Base-by-base conservation (phyloP, 1,140 invertebrate species). In the Neuroterus valhalla region DNA sequence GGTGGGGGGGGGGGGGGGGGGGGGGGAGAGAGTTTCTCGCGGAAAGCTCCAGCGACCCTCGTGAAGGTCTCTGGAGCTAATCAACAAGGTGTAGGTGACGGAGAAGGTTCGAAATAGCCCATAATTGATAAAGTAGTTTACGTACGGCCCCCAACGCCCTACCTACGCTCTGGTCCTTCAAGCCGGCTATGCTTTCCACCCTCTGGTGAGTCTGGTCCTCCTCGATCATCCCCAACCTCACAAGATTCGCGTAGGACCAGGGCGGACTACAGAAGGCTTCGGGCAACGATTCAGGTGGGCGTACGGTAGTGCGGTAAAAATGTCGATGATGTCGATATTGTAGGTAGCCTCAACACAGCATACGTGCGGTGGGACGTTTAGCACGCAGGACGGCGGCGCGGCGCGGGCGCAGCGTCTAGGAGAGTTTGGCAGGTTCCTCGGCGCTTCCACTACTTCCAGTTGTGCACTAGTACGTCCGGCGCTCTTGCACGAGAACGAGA, bases 381-480 rank as follows among this genome's bases (percentile, higher is more conserved):
- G 74, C 72, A 82, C 73, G 71, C 77, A 69, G 76, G 78, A 77
- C 75, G 72, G 78, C 71, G 80, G 77, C 77, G 75, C 55, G 75
- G 79, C 78, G 74, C 75, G 70, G 80, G 77, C 77, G 75, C 55
- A 76, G 79, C 78, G 74, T 77, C 73, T 77, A 78, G 75, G 76
- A 77, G 74, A 81, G 79, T 69, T 74, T 75, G 80, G 77, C 83
- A 82, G 83, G 80, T 74, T 81, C 77, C 80, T 62, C 55, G 79
- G 72, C 79, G 84, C 82, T 83, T 72, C 85, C 79, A 82, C 80
- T 78, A n/a, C n/a, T 38, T 38, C 31, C 31, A 38, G 10, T 38
- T 38, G 81, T 77, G 79, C 81, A 82, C 80, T 82, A 87, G 87
- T 87, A 85, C 75, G 83, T 88, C 80, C 81, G 83, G 85, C 83